These are phyloP conservation scores for Hippocampus kuda DNA, from an alignment of 2,797 vertebrate species.

Conservation along the genomic window DNA sequence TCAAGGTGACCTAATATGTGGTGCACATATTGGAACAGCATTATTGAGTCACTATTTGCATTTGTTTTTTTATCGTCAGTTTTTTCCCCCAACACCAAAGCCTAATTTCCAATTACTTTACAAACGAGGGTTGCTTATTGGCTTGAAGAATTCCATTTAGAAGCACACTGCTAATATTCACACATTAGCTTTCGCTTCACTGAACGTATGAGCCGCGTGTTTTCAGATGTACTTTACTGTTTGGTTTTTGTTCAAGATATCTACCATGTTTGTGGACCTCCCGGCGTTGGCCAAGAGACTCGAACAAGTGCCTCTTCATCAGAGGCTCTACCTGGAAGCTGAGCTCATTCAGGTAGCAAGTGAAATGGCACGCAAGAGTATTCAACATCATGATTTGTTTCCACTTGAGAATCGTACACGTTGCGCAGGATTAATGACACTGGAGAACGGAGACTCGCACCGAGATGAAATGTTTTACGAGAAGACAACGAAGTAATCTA, in stretches of 20 bases:
- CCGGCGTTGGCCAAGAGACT: constrained; percentile 72
- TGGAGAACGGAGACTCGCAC: not conserved
- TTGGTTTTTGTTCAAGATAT: constrained; percentile 53
- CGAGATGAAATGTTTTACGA: not conserved
- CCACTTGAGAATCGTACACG: not conserved
- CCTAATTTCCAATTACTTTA: no score
- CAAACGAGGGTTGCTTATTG: no score
- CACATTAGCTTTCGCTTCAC: no score
- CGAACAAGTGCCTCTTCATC: constrained; percentile 77
- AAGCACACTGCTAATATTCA: no score
- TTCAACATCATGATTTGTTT: not conserved
- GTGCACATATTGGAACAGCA: not conserved
- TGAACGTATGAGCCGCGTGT: no score
- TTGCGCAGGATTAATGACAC: constrained; percentile 4
- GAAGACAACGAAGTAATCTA: constrained; percentile 2
- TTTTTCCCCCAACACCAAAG: no score
- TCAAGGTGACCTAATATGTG: not conserved
- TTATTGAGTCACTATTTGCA: not conserved
- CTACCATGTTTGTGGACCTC: constrained; percentile 72
- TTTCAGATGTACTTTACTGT: not conserved
- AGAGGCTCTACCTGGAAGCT: constrained; percentile 76
- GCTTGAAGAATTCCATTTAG: no score
- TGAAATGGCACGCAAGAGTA: not conserved
- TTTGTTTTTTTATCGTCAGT: not conserved
- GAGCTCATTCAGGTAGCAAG: constrained; percentile 77